A percentile compares a stretch with the other conserved stretches of the same genome.
phyloP scores from a whole-genome alignment of 1,140 invertebrate genomes.

The Drosophila orena region DNA sequence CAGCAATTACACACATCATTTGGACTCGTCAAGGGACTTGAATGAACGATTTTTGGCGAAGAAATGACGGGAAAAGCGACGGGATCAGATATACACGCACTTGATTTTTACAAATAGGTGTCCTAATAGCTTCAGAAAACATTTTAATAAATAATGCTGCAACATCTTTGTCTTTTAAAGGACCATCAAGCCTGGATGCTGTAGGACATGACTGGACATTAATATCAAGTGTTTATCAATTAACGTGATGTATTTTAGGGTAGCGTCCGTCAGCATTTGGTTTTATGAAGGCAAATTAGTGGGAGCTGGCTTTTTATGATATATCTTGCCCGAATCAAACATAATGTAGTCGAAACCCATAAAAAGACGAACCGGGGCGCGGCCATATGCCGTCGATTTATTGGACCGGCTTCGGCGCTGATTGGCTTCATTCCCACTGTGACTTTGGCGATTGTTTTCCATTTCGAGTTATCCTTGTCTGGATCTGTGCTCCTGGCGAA shows the following conservation, averaged over 20 bases:
- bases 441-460: constrained; percentile 16
- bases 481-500: constrained; percentile 11
- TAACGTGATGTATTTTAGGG: constrained; percentile 42
- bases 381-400: constrained; percentile 50
- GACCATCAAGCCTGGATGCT: constrained; percentile 49
- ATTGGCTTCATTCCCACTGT: constrained; percentile 51
- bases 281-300: constrained; percentile 71
- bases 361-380: constrained; percentile 48
- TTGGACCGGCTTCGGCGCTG: constrained; percentile 34
- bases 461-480: not conserved
- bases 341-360: constrained; percentile 64
- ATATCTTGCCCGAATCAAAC: constrained; percentile 69
- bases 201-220: constrained; percentile 37
- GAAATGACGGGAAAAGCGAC: constrained; percentile 10
- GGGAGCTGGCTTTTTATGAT: constrained; percentile 58
- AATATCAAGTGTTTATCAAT: constrained; percentile 76
- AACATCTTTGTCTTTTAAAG: constrained; percentile 70
- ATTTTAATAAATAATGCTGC: constrained; percentile 73
- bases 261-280: constrained; percentile 28
- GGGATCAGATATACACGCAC: constrained; percentile 23
- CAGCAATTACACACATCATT: too few species aligned
- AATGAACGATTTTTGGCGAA: constrained; percentile 24
- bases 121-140: constrained; percentile 37
- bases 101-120: constrained; percentile 48
- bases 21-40: constrained; percentile 20